Evolutionary conservation across 2,888 invertebrate genomes (phyloP), one percentile per base, ranked within the genome.

Genomic region (Syrista parreyssii): DNA sequence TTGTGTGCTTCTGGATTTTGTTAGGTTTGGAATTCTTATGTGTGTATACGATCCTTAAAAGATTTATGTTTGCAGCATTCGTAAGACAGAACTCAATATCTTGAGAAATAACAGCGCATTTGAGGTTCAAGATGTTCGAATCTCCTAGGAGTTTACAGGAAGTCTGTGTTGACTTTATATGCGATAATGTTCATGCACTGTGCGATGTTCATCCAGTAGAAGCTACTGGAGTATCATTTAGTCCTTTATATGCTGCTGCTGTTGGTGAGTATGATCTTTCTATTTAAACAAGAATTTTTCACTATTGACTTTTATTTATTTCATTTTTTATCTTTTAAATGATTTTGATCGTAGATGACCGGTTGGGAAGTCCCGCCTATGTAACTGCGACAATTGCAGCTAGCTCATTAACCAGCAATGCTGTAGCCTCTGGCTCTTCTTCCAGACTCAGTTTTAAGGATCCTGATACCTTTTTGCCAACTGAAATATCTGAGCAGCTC

Each of bases 81-180:
- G 23, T 55, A 55, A 55, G 55, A 9, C 23, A 55, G 2, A 23
- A 55, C 23, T 55, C 55, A 23, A 23, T 55, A 55, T 23, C 55
- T 55, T 55, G 23, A 33, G 30, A 30, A 73, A 73, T 71, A 76
- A 73, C 76, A 15, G n/a, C 74, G 9, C 55, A 55, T 23, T 55
- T 6, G 23, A 55, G 55, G 23, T 55, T 15, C 55, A 88, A 88
- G 80, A 95, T 94, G 95, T 94, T 93, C 86, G 94, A 94, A 88
- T 94, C 93, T 81, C 95, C 95, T 69, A 91, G 92, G 86, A 93
- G 94, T 80, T 92, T 95, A 76, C 94, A 94, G 89, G 94, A 94
- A 83, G 92, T 93, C 84, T 95, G 95, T 89, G 92, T 95, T 73
- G 94, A 94, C 86, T 93, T 93, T 83, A 94, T 95, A 83, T 94